phyloP scores from a whole-genome alignment of 2,797 vertebrate genomes.

The Tragopan temminckii region DNA sequence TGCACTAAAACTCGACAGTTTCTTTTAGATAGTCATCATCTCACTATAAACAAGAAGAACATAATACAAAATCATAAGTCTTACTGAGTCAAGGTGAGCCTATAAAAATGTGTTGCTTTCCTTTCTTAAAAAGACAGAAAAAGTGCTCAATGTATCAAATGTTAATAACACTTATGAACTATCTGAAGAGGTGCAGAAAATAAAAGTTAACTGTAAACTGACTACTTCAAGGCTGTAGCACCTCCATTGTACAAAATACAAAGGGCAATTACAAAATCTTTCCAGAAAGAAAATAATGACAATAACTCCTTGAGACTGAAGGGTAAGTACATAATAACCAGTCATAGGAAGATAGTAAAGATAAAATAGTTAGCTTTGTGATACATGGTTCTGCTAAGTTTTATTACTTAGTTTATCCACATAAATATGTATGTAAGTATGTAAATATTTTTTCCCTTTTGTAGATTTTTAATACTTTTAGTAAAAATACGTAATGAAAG shows the following conservation, averaged over 20 bases:
- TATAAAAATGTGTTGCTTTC: background rate
- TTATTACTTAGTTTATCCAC: constrained; percentile 33
- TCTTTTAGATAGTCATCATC: background rate
- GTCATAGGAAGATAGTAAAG: background rate
- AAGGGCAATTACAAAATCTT: background rate
- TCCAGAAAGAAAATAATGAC: background rate
- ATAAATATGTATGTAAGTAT: background rate
- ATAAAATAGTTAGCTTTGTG: background rate
- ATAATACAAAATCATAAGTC: background rate
- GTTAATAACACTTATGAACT: constrained; percentile 22
- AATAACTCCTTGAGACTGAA: constrained; percentile 22
- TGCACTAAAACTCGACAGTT: background rate
- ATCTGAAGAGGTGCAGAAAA: constrained; percentile 17
- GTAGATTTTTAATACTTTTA: background rate
- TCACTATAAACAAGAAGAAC: constrained; percentile 2
- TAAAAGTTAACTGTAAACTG: constrained; percentile 46
- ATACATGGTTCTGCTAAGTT: background rate
- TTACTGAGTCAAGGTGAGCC: background rate
- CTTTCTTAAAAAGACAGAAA: constrained; percentile 8
- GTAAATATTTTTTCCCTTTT: background rate
- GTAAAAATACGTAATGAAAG: background rate
- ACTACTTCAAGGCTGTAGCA: constrained; percentile 9
- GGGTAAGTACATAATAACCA: background rate
- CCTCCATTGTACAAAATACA: background rate
- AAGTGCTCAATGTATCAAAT: background rate